A percentile compares a stretch with the other conserved stretches of the same genome.
These are phyloP conservation scores for Acomys russatus DNA, from an alignment of 2,797 vertebrate genomes.

Conservation along the genomic window DNA sequence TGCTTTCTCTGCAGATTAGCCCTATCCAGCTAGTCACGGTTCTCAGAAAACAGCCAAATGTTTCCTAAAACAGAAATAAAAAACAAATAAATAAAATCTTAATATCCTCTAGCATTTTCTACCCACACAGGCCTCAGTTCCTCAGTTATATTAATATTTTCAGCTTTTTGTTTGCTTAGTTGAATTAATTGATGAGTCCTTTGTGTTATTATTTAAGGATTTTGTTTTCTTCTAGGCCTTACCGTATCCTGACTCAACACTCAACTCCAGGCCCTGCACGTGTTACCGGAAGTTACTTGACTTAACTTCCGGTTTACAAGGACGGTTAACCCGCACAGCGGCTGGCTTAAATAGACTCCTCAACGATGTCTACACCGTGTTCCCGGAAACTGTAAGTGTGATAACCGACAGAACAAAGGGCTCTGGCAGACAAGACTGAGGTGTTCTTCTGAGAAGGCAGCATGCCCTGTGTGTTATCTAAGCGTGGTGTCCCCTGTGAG, in stretches of 20 bases:
- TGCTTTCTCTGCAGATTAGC: slow-evolving; percentile 13
- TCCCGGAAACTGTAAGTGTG: neutral
- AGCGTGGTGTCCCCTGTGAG: neutral
- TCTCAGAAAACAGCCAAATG: neutral
- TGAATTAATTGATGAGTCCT: neutral
- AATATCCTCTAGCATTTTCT: neutral
- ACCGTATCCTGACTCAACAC: neutral
- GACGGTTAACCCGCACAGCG: neutral
- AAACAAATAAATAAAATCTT: neutral
- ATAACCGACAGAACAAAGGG: neutral
- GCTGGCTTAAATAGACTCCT: neutral
- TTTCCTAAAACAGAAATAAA: neutral
- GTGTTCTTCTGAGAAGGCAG: neutral
- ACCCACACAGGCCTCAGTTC: neutral
- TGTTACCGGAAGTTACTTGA: neutral
- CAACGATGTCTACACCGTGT: neutral
- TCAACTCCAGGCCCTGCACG: neutral
- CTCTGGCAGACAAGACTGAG: neutral
- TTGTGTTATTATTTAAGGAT: neutral
- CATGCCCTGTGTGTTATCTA: neutral
- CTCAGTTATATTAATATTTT: neutral
- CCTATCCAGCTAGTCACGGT: neutral
- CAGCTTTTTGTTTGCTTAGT: neutral
- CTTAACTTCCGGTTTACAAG: slow-evolving; percentile 24
- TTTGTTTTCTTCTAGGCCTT: neutral